phyloP scores from a whole-genome alignment of 2,888 invertebrate species.

The Sialis fuliginosa region DNA sequence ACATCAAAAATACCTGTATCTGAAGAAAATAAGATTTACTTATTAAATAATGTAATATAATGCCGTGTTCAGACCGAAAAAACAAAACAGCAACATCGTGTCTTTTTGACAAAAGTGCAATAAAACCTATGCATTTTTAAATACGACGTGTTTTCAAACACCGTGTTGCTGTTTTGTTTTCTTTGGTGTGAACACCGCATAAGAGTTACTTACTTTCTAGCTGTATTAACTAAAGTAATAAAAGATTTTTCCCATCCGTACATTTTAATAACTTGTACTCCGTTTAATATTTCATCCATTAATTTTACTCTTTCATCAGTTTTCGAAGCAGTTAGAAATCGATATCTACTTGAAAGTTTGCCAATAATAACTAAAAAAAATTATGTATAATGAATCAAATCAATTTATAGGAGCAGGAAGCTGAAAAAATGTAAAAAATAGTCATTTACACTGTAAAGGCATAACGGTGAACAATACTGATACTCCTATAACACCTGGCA shows the following conservation, averaged over 20 bases:
- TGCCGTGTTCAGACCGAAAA: too few species aligned
- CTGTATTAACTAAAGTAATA: conserved; percentile 22
- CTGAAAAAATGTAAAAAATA: conserved; percentile 6
- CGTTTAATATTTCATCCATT: conserved; percentile 57
- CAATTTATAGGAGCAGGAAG: background rate
- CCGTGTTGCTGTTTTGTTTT: too few species aligned
- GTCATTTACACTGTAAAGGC: conserved; percentile 22
- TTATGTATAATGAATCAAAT: too few species aligned
- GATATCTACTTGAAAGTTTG: conserved; percentile 12
- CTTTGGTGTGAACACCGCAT: too few species aligned
- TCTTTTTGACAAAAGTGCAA: too few species aligned
- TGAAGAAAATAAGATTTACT: too few species aligned
- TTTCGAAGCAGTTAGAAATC: conserved; percentile 26
- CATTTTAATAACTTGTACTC: conserved; percentile 63
- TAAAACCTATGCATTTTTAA: too few species aligned
- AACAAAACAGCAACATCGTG: too few species aligned
- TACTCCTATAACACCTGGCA: conserved; percentile 33
- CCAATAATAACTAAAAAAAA: conserved; percentile 13
- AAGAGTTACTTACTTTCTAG: too few species aligned
- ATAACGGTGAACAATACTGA: conserved; percentile 29
- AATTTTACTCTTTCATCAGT: conserved; percentile 49
- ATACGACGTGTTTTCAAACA: too few species aligned
- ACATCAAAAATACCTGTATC: too few species aligned
- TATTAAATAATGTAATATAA: too few species aligned
- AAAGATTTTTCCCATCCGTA: conserved; percentile 63